Evolutionary conservation across 1,140 invertebrate genomes (phyloP).

Genomic region (Drosophila ironensis): DNA sequence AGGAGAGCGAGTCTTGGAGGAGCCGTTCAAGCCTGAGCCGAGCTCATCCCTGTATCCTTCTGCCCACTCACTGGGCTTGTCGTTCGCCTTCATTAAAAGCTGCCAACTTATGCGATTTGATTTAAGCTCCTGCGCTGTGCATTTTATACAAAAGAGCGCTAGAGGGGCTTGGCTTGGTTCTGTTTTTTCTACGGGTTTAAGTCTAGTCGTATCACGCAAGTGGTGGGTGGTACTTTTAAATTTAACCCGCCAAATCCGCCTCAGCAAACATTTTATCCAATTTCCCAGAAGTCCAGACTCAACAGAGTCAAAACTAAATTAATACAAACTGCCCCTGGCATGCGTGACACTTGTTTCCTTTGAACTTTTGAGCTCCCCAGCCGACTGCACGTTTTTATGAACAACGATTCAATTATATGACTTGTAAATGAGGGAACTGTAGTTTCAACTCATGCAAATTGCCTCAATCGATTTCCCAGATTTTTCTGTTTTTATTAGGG

Average conservation of each 20-base stretch:
- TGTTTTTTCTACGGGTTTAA: no score
- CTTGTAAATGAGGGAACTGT: background rate
- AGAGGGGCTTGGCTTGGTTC: no score
- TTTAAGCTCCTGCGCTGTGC: constrained; percentile 52
- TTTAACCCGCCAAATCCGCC: constrained; percentile 14
- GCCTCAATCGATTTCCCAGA: constrained; percentile 26
- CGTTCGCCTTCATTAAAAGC: constrained; percentile 61
- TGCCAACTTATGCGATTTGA: constrained; percentile 71
- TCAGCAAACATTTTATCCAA: no score
- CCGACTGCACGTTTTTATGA: no score
- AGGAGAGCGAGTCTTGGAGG: background rate
- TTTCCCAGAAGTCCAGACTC: no score
- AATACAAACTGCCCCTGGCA: no score
- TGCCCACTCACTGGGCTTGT: background rate
- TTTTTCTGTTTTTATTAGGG: constrained; percentile 20
- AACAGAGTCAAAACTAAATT: no score
- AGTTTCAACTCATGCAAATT: constrained; percentile 4
- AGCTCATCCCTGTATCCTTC: constrained; percentile 1
- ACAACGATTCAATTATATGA: constrained; percentile 9
- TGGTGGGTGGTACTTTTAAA: constrained; percentile 15
- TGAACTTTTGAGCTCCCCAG: no score
- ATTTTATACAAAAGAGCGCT: background rate
- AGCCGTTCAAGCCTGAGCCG: background rate
- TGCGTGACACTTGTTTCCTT: no score
- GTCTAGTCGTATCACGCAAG: background rate